These are phyloP conservation scores for Paramuricea clavata DNA, from an alignment of 92 coral and sea anemone genomes.

Conservation along the genomic window DNA sequence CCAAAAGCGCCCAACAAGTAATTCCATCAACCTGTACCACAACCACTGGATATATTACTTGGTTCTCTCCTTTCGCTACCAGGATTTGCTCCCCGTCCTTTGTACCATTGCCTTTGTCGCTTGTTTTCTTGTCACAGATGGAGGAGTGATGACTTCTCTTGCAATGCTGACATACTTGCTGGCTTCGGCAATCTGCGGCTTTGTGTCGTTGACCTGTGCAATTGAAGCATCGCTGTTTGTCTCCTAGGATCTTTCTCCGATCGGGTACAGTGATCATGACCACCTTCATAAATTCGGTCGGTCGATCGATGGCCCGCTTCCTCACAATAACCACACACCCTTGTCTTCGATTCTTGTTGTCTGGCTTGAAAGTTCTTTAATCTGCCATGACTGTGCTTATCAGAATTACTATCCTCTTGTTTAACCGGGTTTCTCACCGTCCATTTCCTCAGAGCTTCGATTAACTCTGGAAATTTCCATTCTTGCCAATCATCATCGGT, in stretches of 20 bases:
- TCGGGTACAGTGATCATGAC: background rate
- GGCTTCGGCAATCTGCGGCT: background rate
- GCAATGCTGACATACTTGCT: background rate
- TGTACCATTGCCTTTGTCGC: no score
- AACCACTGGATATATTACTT: background rate
- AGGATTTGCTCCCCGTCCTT: no score
- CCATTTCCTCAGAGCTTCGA: slow-evolving; percentile 14
- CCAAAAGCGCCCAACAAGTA: slow-evolving; percentile 25
- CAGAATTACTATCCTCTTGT: background rate
- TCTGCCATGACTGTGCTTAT: background rate
- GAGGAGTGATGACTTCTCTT: background rate
- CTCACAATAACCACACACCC: slow-evolving; percentile 13
- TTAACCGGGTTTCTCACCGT: slow-evolving; percentile 57
- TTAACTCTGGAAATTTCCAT: slow-evolving; percentile 31
- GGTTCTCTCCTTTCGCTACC: background rate
- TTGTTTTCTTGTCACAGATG: background rate
- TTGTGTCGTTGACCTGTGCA: background rate
- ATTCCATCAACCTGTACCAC: background rate
- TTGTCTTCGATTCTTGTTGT: background rate
- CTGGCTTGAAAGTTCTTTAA: background rate
- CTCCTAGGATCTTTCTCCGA: slow-evolving; percentile 7
- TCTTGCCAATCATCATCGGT: slow-evolving; percentile 54
- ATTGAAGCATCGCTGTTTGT: background rate
- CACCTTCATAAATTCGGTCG: slow-evolving; percentile 7
- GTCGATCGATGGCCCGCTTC: background rate